These are phyloP conservation scores for Stomatorhinus ivindoensis DNA, from an alignment of 2,113 vertebrate species.

Conservation along the genomic window DNA sequence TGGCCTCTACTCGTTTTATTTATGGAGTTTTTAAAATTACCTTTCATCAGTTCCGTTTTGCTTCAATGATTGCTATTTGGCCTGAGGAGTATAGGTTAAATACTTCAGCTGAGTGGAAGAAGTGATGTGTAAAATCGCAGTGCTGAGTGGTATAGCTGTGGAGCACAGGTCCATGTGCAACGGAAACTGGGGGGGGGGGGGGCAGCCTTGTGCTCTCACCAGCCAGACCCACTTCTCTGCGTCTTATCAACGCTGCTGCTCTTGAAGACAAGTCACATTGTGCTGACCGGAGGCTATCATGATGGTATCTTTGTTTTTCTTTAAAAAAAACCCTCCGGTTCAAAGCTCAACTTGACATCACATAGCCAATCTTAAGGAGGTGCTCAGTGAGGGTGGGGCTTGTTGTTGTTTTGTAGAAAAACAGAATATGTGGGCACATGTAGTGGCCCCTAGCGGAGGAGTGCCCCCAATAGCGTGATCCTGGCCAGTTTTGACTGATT, in stretches of 20 bases:
- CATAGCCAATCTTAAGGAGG: slow-evolving; percentile 32
- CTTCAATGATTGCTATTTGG: slow-evolving; percentile 4
- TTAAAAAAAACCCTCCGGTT: slow-evolving; percentile 13
- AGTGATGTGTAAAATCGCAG: neutral
- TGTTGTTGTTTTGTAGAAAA: slow-evolving; percentile 51
- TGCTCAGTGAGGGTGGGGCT: slow-evolving; percentile 30
- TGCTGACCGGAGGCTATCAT: neutral
- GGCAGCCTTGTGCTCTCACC: neutral
- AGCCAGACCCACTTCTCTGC: neutral
- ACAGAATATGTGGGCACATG: slow-evolving; percentile 27
- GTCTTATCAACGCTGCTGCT: slow-evolving; percentile 30
- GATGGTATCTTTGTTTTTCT: neutral
- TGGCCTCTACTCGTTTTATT: slow-evolving; percentile 26
- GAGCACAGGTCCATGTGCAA: slow-evolving; percentile 12
- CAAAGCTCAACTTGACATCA: slow-evolving; percentile 35
- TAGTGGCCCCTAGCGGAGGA: slow-evolving; percentile 9
- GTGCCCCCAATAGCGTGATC: neutral
- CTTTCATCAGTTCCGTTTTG: slow-evolving; percentile 3
- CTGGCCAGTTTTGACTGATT: neutral
- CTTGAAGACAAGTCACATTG: neutral
- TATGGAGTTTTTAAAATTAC: neutral
- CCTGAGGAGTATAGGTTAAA: neutral
- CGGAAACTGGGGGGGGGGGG: slow-evolving; percentile 17
- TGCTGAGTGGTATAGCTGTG: neutral
- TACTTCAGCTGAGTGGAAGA: neutral